These are phyloP conservation scores for Gracilinanus agilis DNA, from an alignment of 2,113 vertebrate species.

Conservation along the genomic window DNA sequence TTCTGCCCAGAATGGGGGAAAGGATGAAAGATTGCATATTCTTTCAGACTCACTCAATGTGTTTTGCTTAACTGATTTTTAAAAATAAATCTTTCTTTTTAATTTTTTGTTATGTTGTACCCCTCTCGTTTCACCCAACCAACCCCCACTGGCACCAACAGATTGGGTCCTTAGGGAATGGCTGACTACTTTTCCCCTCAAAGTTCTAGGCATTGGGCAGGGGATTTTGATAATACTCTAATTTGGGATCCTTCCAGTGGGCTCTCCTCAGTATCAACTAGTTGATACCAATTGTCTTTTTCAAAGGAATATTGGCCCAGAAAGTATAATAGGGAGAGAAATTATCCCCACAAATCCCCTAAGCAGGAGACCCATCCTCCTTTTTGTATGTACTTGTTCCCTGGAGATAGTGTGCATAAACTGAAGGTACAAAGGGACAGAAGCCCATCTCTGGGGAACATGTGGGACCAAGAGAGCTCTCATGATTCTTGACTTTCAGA, in stretches of 20 bases:
- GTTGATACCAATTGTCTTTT: not conserved
- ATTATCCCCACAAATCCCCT: not conserved
- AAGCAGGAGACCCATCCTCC: not conserved
- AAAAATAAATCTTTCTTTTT: not conserved
- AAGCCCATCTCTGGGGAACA: not conserved
- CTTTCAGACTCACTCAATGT: not conserved
- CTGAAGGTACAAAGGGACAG: not conserved
- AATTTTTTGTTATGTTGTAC: not conserved
- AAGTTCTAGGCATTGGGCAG: not conserved
- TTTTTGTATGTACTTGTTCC: not conserved
- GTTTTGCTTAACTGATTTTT: not conserved
- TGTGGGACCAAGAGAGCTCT: not conserved
- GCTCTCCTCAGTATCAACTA: not conserved
- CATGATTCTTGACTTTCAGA: not conserved
- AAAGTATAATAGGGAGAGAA: not conserved
- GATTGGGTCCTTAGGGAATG: not conserved
- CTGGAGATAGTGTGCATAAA: not conserved
- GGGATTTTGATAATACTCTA: not conserved
- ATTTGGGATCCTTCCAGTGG: not conserved
- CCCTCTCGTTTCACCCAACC: not conserved
- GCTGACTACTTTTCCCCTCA: not conserved
- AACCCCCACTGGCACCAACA: not conserved
- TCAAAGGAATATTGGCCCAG: not conserved
- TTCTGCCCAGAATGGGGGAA: not conserved
- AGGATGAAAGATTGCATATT: not conserved